Percentiles rank a stretch among this genome's conserved stretches.
phyloP scores from a whole-genome alignment of 2,888 invertebrate species.

The Meliscaeva auricollis region DNA sequence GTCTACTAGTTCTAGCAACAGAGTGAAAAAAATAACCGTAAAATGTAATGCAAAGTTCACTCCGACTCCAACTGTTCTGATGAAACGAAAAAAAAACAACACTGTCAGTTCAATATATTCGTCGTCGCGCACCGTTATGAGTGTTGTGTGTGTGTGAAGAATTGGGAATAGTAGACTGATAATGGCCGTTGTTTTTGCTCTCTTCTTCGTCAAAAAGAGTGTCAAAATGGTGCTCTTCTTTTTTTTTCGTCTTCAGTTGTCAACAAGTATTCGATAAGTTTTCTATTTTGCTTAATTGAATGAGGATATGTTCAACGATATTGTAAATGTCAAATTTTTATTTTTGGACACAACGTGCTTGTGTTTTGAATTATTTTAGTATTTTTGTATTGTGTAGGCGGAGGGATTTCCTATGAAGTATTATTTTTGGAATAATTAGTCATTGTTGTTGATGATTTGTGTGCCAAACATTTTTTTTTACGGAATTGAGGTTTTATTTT shows the following conservation, averaged over 20 bases:
- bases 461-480: too few species aligned
- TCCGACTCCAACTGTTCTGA: constrained; percentile 10
- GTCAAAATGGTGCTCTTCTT: constrained; percentile 3
- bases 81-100: constrained; percentile 16
- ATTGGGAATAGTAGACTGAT: constrained; percentile 12
- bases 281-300: constrained; percentile 23
- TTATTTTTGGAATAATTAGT: constrained; percentile 9
- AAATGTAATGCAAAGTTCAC: constrained; percentile 12
- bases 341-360: constrained; percentile 9
- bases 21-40: constrained; percentile 30
- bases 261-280: constrained; percentile 48
- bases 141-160: constrained; percentile 6
- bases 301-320: constrained; percentile 17
- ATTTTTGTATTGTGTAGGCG: constrained; percentile 4
- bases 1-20: constrained; percentile 10
- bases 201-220: constrained; percentile 6
- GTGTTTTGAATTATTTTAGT: constrained; percentile 10
- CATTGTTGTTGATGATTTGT: constrained; percentile 3
- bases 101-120: constrained; percentile 17
- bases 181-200: constrained; percentile 6
- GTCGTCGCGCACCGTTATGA: too few species aligned
- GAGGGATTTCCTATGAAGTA: constrained; percentile 16
- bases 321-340: neutral
- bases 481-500: too few species aligned
- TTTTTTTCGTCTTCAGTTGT: constrained; percentile 10